phyloP scores from a whole-genome alignment of 2,113 vertebrate genomes.

The Plotosus lineatus region DNA sequence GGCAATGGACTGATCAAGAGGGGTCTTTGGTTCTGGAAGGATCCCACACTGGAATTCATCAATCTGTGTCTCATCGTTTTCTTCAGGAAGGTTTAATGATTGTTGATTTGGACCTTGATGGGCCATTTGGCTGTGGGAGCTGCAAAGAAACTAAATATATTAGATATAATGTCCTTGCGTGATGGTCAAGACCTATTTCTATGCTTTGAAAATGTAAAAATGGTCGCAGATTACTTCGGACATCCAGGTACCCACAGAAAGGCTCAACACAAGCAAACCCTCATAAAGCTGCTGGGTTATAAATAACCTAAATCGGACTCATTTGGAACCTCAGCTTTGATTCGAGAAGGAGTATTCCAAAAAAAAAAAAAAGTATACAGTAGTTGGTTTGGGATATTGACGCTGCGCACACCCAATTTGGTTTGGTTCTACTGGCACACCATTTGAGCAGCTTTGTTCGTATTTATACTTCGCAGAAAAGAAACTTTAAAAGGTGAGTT shows the following conservation, averaged over 20 bases:
- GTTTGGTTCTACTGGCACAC: neutral
- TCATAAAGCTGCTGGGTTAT: neutral
- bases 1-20: neutral
- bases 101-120: neutral
- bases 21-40: neutral
- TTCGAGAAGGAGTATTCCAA: no score
- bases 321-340: neutral
- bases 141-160: slow-evolving; percentile 12
- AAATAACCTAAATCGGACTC: neutral
- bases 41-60: slow-evolving; percentile 28
- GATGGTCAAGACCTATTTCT: neutral
- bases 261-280: neutral
- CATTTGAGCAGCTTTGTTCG: neutral
- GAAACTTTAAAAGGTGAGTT: neutral
- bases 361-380: no score
- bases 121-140: slow-evolving; percentile 27
- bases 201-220: neutral
- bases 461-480: no score
- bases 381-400: neutral
- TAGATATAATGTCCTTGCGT: neutral
- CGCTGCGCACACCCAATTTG: neutral
- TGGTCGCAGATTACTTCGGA: neutral
- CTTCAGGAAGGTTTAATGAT: slow-evolving; percentile 50
- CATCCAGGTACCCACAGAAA: neutral
- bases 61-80: slow-evolving; percentile 53